Evolutionary conservation across 1,140 invertebrate genomes (phyloP).

Genomic region (Hermatobates lingyangjiaoensis): DNA sequence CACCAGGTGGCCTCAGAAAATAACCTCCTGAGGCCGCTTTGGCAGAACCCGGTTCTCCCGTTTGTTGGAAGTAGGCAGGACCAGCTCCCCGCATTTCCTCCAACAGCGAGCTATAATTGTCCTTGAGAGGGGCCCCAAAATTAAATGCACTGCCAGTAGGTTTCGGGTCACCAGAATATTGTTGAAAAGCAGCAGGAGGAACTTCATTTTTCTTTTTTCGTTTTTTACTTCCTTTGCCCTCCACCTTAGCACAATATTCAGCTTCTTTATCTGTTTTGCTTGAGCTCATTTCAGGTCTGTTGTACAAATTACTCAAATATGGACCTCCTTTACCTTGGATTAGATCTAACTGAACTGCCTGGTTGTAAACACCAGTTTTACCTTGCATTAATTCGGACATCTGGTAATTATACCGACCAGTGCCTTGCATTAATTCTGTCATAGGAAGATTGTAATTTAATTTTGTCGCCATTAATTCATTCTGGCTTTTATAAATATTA

Average conservation of each 20-base stretch:
- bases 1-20: constrained; percentile 31
- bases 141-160: constrained; percentile 46
- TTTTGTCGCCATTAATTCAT: constrained; percentile 8
- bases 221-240: constrained; percentile 17
- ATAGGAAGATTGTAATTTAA: constrained; percentile 16
- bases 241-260: neutral
- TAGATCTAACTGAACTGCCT: constrained; percentile 13
- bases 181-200: constrained; percentile 26
- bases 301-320: constrained; percentile 6
- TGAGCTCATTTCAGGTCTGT: constrained; percentile 2
- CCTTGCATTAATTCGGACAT: constrained; percentile 11
- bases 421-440: constrained; percentile 13
- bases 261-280: constrained; percentile 2
- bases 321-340: constrained; percentile 14
- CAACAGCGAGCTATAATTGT: constrained; percentile 32
- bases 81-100: constrained; percentile 27
- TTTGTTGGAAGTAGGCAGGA: constrained; percentile 16
- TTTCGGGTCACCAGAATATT: constrained; percentile 32
- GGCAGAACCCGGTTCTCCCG: constrained; percentile 25
- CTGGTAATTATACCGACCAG: constrained; percentile 13
- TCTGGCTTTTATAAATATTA: constrained; percentile 9
- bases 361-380: constrained; percentile 12
- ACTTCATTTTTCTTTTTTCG: constrained; percentile 19
- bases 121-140: constrained; percentile 38
- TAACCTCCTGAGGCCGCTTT: constrained; percentile 26